Evolutionary conservation across 2,797 vertebrate genomes (phyloP), one percentile per base, ranked within the genome.

Genomic region (Alca torda): DNA sequence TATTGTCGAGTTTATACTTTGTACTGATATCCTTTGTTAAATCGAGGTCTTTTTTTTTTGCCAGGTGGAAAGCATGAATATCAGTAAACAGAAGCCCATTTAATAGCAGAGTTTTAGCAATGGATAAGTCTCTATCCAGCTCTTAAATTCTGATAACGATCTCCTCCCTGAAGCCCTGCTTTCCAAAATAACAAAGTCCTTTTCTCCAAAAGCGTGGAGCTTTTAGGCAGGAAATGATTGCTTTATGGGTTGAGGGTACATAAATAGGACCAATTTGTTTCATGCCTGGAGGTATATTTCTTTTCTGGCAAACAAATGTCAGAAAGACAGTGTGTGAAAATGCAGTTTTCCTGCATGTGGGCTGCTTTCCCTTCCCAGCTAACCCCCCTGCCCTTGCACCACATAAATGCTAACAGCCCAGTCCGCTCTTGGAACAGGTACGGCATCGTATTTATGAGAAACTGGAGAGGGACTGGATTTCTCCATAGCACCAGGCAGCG

Each of bases 361-460:
- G 54, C 45, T 89, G 74, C 46, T 68, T 72, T 84, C 24, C 48
- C 63, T 72, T 68, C 59, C 61, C 33, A 37, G 56, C 13, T 25
- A 79, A 46, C 37, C 11, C 59, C 6, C 14, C 50, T 15, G 20
- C 10, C 54, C 23, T 74, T 54, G 37, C 41, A 26, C 23, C 25
- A 0, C 11, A 11, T 57, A 56, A 76, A 57, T 43, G n/a, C 45
- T 19, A 53, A 59, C 5, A 69, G 31, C n/a, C 43, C 7, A 2
- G 30, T 5, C 56, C 6, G 2, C 17, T 53, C 60, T 60, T 24
- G 80, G 35, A 84, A 41, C 31, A 88, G 39, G 56, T 35, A 35
- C 2, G 4, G 6, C 2, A 3, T 14, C 0, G 0, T 16, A 2
- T 25, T 43, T 9, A 6, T 12, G 31, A 48, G 41, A 60, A 75